phyloP scores from a whole-genome alignment of 2,888 invertebrate species.

The Oeneis ivallda region DNA sequence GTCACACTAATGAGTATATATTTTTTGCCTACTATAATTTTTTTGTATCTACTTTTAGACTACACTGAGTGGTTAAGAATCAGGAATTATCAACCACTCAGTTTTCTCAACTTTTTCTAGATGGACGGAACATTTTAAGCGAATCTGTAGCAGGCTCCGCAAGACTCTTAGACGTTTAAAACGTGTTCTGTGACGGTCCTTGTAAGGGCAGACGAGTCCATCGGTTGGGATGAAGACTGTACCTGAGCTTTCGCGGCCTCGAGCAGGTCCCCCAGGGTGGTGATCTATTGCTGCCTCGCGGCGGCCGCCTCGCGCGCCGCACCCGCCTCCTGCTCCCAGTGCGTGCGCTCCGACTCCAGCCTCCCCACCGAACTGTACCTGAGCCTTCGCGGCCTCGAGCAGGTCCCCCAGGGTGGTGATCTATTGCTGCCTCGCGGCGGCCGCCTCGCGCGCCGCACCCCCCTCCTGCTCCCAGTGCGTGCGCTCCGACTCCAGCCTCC shows the following conservation, averaged over 20 bases:
- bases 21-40: too few species aligned
- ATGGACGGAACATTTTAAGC: too few species aligned
- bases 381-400: too few species aligned
- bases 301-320: slow-evolving; percentile 88
- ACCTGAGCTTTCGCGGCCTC: slow-evolving; percentile 85
- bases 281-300: slow-evolving; percentile 90
- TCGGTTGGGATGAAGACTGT: slow-evolving; percentile 24
- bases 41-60: too few species aligned
- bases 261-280: slow-evolving; percentile 87
- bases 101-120: too few species aligned
- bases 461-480: slow-evolving; percentile 88
- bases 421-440: slow-evolving; percentile 89
- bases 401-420: slow-evolving; percentile 88
- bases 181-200: too few species aligned
- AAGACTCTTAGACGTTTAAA: too few species aligned
- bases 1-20: too few species aligned
- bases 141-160: too few species aligned
- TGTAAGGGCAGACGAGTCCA: too few species aligned
- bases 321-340: slow-evolving; percentile 87
- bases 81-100: too few species aligned
- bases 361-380: slow-evolving; percentile 88
- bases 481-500: slow-evolving; percentile 88
- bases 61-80: too few species aligned
- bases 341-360: slow-evolving; percentile 87
- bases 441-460: slow-evolving; percentile 86